Conservation (phyloP, 64 coral and sea anemone genomes). For the Montipora foliosa region DNA sequence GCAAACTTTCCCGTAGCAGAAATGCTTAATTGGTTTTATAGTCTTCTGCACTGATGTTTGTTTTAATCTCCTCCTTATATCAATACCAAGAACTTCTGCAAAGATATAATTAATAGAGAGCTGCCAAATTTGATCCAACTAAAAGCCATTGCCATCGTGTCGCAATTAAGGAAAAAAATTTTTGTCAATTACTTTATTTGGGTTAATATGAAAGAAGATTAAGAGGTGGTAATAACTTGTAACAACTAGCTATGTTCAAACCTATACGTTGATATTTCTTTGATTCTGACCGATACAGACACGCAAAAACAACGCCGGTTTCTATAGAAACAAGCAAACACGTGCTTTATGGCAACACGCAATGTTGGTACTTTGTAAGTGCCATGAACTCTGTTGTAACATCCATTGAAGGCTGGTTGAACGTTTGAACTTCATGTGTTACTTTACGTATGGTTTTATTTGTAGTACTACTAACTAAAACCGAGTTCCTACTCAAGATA, state of each 20-base stretch:
- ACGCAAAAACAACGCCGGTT: not conserved
- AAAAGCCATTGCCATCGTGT: too few relatives aligned
- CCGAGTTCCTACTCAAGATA: not conserved
- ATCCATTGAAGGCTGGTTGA: not conserved
- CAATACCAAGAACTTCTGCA: too few relatives aligned
- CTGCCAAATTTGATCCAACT: too few relatives aligned
- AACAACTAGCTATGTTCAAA: not conserved
- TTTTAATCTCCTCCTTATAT: too few relatives aligned
- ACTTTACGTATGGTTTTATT: not conserved
- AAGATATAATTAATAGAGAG: too few relatives aligned
- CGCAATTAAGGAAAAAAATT: too few relatives aligned
- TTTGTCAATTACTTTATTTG: too few relatives aligned
- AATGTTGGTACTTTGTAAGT: not conserved
- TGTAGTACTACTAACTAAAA: not conserved
- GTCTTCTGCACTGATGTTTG: too few relatives aligned
- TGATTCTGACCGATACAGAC: too few relatives aligned
- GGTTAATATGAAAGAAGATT: too few relatives aligned
- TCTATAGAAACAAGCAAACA: not conserved
- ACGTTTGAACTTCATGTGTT: not conserved
- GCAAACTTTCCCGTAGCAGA: too few relatives aligned
- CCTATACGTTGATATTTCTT: not conserved
- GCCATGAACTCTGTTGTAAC: not conserved
- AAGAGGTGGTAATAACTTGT: not conserved
- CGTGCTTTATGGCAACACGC: not conserved
- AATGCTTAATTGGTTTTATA: too few relatives aligned